These are phyloP conservation scores for Micronycteris hirsuta DNA, from an alignment of 2,113 vertebrate species.

Conservation along the genomic window DNA sequence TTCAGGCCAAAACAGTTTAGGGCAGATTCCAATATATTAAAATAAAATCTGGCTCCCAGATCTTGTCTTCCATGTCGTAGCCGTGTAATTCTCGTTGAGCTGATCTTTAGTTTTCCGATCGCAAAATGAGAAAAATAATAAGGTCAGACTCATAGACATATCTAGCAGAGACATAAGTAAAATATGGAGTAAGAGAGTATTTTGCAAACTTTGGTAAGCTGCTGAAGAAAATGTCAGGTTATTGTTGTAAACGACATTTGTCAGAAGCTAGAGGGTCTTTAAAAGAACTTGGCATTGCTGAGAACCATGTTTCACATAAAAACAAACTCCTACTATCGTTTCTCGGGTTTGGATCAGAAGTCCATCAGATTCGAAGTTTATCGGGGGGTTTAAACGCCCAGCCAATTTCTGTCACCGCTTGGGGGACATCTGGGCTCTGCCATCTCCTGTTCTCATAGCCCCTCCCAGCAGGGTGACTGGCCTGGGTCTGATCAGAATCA, in stretches of 20 bases:
- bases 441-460: constrained; percentile 44
- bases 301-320: background rate
- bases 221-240: constrained; percentile 35
- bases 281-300: background rate
- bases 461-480: constrained; percentile 42
- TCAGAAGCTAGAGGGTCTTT: background rate
- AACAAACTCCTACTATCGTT: constrained; percentile 6
- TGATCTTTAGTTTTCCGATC: constrained; percentile 11
- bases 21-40: constrained; percentile 58
- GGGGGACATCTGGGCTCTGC: constrained; percentile 19
- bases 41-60: constrained; percentile 68
- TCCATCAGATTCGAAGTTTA: constrained; percentile 34
- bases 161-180: constrained; percentile 14
- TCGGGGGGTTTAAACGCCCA: background rate
- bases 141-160: background rate
- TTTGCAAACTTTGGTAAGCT: constrained; percentile 38
- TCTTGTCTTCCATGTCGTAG: background rate
- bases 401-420: constrained; percentile 58
- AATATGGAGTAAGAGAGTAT: background rate
- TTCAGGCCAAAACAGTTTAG: constrained; percentile 41
- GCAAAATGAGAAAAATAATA: constrained; percentile 37
- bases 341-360: constrained; percentile 26
- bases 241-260: constrained; percentile 37
- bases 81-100: background rate
- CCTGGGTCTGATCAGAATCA: constrained; percentile 65